phyloP scores from a whole-genome alignment of 2,113 vertebrate species.

The Chelonoidis abingdonii region DNA sequence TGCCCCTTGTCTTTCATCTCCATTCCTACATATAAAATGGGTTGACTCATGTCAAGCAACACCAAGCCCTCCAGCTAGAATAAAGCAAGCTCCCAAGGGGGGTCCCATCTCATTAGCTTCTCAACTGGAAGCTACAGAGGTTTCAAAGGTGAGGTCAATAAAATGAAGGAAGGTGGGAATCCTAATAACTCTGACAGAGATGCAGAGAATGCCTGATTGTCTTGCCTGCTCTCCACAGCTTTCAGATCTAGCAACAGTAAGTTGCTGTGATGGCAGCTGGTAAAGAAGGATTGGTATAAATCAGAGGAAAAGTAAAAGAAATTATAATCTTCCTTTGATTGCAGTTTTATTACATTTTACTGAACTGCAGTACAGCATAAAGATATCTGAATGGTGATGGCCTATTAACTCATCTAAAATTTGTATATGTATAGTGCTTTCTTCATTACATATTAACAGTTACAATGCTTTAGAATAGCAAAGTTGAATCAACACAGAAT shows the following conservation, averaged over 20 bases:
- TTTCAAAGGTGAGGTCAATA: neutral
- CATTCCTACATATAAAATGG: neutral
- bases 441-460: neutral
- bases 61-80: neutral
- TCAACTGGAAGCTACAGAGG: neutral
- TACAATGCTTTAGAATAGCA: neutral
- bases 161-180: neutral
- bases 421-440: neutral
- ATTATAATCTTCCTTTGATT: neutral
- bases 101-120: neutral
- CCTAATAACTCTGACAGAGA: neutral
- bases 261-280: neutral
- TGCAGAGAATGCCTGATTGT: fast-evolving
- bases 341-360: neutral
- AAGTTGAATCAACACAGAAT: neutral
- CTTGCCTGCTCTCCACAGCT: neutral
- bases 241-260: neutral
- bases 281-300: neutral
- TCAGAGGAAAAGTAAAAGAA: neutral
- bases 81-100: neutral
- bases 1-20: neutral
- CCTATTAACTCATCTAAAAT: neutral
- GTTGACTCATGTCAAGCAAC: neutral
- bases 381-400: neutral
- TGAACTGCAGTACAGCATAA: neutral